These are phyloP conservation scores for Ennomos quercinarius DNA, from an alignment of 2,888 invertebrate genomes.

Conservation along the genomic window DNA sequence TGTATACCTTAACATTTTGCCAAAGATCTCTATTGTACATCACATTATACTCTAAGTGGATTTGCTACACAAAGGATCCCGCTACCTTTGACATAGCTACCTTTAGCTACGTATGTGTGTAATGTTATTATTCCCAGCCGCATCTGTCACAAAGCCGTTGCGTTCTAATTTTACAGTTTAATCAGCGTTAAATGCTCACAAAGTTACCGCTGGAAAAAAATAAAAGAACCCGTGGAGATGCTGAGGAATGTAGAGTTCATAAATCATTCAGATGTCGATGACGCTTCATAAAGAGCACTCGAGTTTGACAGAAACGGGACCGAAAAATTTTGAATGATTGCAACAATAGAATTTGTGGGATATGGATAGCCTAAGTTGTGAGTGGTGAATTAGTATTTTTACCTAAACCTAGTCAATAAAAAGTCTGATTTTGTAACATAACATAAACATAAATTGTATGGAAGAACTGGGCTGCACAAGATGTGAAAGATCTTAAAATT, in stretches of 20 bases:
- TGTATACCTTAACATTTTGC: conserved; percentile 84
- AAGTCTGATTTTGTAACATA: no score
- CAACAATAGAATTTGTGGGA: conserved; percentile 14
- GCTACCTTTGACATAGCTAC: conserved; percentile 77
- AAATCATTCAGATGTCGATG: conserved; percentile 76
- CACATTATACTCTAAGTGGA: conserved; percentile 80
- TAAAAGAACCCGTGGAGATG: conserved; percentile 59
- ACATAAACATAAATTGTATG: no score
- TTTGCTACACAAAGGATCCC: conserved; percentile 74
- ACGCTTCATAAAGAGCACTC: conserved; percentile 49
- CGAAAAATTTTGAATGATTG: conserved; percentile 12
- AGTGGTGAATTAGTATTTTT: no score
- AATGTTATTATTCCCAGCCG: conserved; percentile 82
- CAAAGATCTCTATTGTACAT: conserved; percentile 76
- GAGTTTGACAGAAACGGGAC: conserved; percentile 32
- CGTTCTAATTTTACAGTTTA: conserved; percentile 85
- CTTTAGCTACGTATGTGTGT: conserved; percentile 72
- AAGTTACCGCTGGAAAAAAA: conserved; percentile 73
- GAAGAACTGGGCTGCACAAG: no score
- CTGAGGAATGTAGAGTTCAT: conserved; percentile 69
- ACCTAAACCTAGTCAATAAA: no score
- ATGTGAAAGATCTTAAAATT: no score
- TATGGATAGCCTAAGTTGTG: no score
- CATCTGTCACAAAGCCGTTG: conserved; percentile 83
- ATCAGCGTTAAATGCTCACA: conserved; percentile 84